A percentile compares a stretch with the other conserved stretches of the same genome.
phyloP scores from a whole-genome alignment of 2,113 vertebrate species.

The Pteropus alecto region DNA sequence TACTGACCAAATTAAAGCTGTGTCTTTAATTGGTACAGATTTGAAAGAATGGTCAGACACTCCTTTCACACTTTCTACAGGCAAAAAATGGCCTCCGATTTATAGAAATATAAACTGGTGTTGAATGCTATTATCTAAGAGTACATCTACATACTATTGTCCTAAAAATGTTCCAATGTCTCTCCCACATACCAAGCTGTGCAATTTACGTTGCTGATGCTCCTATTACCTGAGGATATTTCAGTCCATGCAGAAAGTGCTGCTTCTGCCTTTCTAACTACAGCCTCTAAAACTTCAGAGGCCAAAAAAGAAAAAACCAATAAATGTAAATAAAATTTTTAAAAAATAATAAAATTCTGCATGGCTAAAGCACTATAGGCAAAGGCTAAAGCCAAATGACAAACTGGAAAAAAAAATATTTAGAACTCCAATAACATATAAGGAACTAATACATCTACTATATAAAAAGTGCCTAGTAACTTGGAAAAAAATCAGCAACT shows the following conservation, averaged over 20 bases:
- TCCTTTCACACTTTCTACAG: neutral
- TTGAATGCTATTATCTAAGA: neutral
- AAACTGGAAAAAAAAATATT: neutral
- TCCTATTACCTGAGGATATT: neutral
- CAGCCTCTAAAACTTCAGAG: conserved; percentile 30
- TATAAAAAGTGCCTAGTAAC: neutral
- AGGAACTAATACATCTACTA: neutral
- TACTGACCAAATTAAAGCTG: neutral
- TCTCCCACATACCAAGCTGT: neutral
- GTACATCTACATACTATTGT: neutral
- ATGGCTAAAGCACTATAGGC: neutral
- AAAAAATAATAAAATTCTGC: neutral
- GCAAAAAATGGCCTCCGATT: neutral
- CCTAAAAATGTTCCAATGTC: neutral
- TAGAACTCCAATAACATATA: neutral
- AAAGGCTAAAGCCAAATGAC: conserved; percentile 25
- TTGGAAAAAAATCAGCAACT: neutral
- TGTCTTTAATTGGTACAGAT: neutral
- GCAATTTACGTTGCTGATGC: neutral
- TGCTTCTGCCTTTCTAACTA: neutral
- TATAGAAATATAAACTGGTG: neutral
- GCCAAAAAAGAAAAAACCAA: neutral
- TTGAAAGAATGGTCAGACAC: neutral
- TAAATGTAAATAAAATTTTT: neutral
- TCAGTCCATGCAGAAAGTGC: neutral